A percentile compares a stretch with the other conserved stretches of the same genome.
Evolutionary conservation across 2,797 vertebrate species (phyloP).

Genomic region (Arctocebus calabarensis): DNA sequence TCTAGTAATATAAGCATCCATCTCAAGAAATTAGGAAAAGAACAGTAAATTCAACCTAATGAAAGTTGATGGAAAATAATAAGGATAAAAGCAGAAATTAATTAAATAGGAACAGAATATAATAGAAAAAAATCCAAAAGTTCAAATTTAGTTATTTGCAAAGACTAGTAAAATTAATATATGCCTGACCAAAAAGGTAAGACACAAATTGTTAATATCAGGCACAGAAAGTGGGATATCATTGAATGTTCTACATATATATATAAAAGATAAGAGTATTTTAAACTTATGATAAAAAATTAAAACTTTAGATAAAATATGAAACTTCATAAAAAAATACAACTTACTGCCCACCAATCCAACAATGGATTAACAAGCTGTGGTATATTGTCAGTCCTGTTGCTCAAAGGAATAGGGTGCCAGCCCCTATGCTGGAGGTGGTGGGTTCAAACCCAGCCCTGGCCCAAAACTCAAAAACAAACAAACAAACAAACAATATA

Average conservation of each 20-base stretch:
- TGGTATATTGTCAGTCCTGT: too few species aligned
- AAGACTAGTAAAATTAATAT: neutral
- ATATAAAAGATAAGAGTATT: constrained; percentile 1
- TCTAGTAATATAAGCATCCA: neutral
- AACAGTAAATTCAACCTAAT: neutral
- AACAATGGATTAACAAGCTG: too few species aligned
- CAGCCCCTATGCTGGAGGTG: too few species aligned
- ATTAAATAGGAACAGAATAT: neutral
- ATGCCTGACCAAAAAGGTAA: neutral
- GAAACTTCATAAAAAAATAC: constrained; percentile 28
- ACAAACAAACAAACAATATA: too few species aligned
- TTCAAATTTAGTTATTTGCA: neutral
- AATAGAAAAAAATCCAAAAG: neutral
- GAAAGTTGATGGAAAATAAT: constrained; percentile 46
- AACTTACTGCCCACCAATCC: neutral
- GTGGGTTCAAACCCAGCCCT: too few species aligned
- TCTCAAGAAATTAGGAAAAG: constrained; percentile 1
- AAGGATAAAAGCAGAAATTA: neutral
- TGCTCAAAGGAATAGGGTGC: too few species aligned
- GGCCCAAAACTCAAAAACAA: too few species aligned
- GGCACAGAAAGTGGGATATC: neutral
- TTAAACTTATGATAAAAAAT: neutral
- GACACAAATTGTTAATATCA: neutral
- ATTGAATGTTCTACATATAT: neutral
- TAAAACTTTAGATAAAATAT: neutral